Evolutionary conservation across 2,797 vertebrate genomes (phyloP), one percentile per base, ranked within the genome.

Genomic region (Microhierax caerulescens): DNA sequence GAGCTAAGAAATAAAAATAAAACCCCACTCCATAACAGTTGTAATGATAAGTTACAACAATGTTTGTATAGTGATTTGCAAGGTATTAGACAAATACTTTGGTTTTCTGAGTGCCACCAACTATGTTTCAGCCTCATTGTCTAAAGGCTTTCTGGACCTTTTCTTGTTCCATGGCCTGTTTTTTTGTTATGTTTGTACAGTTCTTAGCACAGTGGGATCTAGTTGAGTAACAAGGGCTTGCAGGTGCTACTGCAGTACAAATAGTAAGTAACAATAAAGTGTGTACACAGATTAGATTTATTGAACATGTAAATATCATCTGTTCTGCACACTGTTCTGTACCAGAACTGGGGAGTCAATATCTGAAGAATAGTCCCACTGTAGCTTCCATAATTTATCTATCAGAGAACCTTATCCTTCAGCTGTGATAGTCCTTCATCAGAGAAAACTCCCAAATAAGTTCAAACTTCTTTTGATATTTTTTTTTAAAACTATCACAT

Each of bases 281-380:
- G 48, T 20, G 2, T 57, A 68, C 70, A 73, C 48, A 89, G 87
- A 92, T 96, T 85, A 87, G 56, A 72, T 45, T 85, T 61, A 82
- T 63, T 82, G 39, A 92, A 85, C 56, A 79, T 89, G 74, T 91
- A 97, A 96, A 95, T 68, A 82, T 4, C 94, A 37, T 25, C 60
- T 90, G 41, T 64, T 85, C 68, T 92, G 75, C 41, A 90, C 57
- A 67, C 30, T 90, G 70, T 73, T 92, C 88, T 47, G 68, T 69
- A 91, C n/a, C 27, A 87, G 25, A 54, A 37, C 51, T 15, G 80
- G 28, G 45, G 77, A 94, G 69, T 61, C 86, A 92, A 48, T 63
- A 91, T 56, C 75, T 6, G 1, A 93, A 28, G 47, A 85, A 28
- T 0, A 61, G 37, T 88, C 82, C 81, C 81, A 65, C 30, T 47